Evolutionary conservation across 1,140 invertebrate genomes (phyloP).

Genomic region (Drosophila saltans): DNA sequence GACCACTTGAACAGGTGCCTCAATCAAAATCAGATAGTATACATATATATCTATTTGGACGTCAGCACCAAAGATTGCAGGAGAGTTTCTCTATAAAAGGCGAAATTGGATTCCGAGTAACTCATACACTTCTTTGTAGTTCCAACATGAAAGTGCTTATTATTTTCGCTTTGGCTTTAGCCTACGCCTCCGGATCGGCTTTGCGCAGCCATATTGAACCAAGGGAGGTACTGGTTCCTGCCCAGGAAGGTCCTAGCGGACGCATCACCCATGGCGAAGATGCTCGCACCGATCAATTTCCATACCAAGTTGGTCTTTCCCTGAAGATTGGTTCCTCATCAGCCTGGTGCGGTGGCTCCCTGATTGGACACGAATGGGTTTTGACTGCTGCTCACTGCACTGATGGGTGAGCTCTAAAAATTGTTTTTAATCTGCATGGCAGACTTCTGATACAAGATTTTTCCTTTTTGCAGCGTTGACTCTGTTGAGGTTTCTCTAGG

Average conservation of each 20-base stretch:
- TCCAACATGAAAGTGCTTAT: slow-evolving; percentile 71
- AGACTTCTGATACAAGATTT: not conserved
- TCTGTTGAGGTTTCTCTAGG: slow-evolving; percentile 62
- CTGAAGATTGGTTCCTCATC: slow-evolving; percentile 59
- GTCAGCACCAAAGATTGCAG: not conserved
- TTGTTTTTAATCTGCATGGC: not conserved
- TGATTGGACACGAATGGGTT: slow-evolving; percentile 85
- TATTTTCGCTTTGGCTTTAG: slow-evolving; percentile 70
- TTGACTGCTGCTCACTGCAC: slow-evolving; percentile 86
- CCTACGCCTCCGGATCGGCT: slow-evolving; percentile 59
- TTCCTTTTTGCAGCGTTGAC: slow-evolving; percentile 39
- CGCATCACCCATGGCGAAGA: slow-evolving; percentile 80
- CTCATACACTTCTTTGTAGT: slow-evolving; percentile 50
- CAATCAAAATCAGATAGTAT: slow-evolving; percentile 33
- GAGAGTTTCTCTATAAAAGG: slow-evolving; percentile 44
- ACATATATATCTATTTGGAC: slow-evolving; percentile 19
- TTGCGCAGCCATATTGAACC: slow-evolving; percentile 34
- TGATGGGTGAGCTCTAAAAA: slow-evolving; percentile 61
- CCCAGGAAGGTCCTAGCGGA: slow-evolving; percentile 45
- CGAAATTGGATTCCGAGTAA: not conserved
- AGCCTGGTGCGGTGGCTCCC: slow-evolving; percentile 84
- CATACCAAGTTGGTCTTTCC: slow-evolving; percentile 79
- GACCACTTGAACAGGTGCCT: slow-evolving; percentile 42
- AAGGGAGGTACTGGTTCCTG: slow-evolving; percentile 47
- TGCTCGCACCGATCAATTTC: slow-evolving; percentile 74